Evolutionary conservation across 2,888 invertebrate genomes (phyloP).

Genomic region (Drosophila meridiana): DNA sequence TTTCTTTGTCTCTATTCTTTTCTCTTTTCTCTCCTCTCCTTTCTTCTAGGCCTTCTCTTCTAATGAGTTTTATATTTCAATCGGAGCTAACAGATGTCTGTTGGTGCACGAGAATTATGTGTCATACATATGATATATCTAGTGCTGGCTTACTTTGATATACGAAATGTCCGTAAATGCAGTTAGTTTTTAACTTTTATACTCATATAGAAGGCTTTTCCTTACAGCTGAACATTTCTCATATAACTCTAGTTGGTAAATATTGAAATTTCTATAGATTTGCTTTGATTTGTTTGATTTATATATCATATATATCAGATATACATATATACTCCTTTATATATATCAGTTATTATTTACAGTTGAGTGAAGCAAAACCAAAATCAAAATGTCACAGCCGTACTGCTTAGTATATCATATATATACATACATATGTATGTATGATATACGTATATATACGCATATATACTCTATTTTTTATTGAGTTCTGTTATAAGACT

Average conservation of each 20-base stretch:
- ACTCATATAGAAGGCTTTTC: conserved; percentile 22
- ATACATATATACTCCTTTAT: conserved; percentile 10
- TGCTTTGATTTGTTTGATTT: conserved; percentile 10
- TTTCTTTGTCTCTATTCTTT: neutral
- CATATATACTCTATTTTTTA: neutral
- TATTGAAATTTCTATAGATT: conserved; percentile 35
- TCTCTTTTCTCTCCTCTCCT: neutral
- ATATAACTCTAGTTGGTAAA: conserved; percentile 10
- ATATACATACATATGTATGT: conserved; percentile 23
- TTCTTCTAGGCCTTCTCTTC: neutral
- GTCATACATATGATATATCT: neutral
- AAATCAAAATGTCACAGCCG: conserved; percentile 79
- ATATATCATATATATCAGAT: conserved; percentile 16
- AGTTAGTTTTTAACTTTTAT: conserved; percentile 6
- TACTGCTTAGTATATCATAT: conserved; percentile 67
- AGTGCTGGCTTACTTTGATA: conserved; percentile 23
- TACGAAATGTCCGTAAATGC: conserved; percentile 30
- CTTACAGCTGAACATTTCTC: conserved; percentile 1
- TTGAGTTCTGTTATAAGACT: conserved; percentile 24
- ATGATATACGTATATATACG: neutral
- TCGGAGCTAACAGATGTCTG: neutral
- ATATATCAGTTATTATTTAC: conserved; percentile 55
- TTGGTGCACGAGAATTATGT: neutral
- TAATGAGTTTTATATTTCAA: neutral
- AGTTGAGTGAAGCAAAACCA: conserved; percentile 75